Percentiles rank a stretch among this genome's conserved stretches.
Conservation (phyloP, 2,888 invertebrate genomes). For the Drosophila anomalata region DNA sequence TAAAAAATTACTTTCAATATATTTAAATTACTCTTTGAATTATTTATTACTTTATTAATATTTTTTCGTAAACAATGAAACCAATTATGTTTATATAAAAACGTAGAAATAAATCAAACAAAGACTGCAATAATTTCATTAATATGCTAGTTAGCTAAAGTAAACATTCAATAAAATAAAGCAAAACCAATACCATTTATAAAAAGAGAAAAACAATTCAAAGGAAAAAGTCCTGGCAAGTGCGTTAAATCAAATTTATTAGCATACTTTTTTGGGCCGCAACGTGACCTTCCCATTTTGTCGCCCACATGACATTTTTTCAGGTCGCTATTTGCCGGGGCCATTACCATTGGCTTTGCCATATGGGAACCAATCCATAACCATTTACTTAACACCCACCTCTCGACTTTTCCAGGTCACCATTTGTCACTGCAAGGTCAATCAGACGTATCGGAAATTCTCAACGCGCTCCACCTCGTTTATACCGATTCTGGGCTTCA, state of each 20-base stretch:
- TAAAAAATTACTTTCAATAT: background rate
- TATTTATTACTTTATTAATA: background rate
- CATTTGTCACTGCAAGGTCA: constrained; percentile 91
- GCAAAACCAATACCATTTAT: background rate
- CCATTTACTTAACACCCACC: constrained; percentile 19
- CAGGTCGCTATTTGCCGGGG: background rate
- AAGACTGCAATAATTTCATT: background rate
- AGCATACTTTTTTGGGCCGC: background rate
- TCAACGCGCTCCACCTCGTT: constrained; percentile 86
- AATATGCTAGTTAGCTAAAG: background rate
- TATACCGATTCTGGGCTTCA: constrained; percentile 84
- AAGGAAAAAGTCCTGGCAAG: background rate
- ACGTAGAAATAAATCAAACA: background rate
- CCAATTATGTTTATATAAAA: background rate
- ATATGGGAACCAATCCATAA: constrained; percentile 21
- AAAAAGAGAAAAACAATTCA: background rate
- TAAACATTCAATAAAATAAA: background rate
- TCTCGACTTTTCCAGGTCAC: constrained; percentile 85
- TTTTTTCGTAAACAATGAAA: background rate
- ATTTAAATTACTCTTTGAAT: background rate
- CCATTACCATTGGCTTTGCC: background rate
- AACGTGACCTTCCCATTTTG: background rate
- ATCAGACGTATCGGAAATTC: constrained; percentile 89
- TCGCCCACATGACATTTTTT: background rate
- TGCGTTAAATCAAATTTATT: background rate